Conservation (phyloP, 2,113 vertebrate species). For the Herpetotheres cachinnans region DNA sequence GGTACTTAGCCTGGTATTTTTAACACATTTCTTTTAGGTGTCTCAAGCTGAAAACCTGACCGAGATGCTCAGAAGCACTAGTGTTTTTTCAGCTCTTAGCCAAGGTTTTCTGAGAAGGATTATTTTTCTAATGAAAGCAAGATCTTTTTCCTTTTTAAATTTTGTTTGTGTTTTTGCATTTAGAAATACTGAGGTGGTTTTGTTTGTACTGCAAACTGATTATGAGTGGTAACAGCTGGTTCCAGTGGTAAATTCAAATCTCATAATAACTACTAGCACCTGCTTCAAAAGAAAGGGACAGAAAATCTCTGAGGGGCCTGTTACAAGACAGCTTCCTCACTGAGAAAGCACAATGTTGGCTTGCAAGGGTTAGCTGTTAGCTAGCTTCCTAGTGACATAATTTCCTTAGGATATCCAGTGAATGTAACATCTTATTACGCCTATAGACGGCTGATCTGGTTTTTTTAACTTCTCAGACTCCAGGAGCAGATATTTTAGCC, state of each 20-base stretch:
- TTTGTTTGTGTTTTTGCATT: neutral
- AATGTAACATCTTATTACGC: neutral
- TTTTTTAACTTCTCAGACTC: neutral
- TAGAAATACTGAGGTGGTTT: neutral
- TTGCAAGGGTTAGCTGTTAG: neutral
- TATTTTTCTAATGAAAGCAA: neutral
- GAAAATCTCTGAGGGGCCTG: neutral
- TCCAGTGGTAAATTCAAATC: neutral
- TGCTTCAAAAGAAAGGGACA: neutral
- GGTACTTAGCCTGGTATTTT: neutral
- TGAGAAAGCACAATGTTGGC: neutral
- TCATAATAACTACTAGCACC: neutral
- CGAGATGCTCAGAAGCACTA: neutral
- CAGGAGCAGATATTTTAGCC: neutral
- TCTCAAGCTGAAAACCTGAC: neutral
- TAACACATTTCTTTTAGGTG: neutral
- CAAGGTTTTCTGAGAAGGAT: neutral
- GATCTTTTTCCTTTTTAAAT: neutral
- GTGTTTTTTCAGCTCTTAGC: neutral
- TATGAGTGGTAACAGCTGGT: neutral
- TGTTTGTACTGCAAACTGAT: neutral
- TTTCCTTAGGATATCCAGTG: neutral
- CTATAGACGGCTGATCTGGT: no score
- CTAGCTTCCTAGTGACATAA: neutral
- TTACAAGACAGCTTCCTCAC: accelerated